Evolutionary conservation across 2,113 vertebrate species (phyloP).

Genomic region (Opisthocomus hoazin): DNA sequence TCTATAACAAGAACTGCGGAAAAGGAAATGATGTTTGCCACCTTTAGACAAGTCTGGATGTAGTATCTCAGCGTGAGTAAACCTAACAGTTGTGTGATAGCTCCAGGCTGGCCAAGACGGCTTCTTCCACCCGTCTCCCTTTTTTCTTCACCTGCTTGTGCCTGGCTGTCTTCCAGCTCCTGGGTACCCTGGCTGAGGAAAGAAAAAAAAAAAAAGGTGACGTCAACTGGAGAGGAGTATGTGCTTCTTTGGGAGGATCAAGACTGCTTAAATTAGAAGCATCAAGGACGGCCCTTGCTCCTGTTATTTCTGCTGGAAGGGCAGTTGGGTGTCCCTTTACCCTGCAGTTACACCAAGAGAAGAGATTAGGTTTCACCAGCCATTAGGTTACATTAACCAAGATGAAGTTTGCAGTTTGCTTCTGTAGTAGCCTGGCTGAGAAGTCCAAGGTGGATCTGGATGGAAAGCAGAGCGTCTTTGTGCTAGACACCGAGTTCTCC

Average conservation of each 20-base stretch:
- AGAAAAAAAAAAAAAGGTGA: neutral
- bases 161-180: neutral
- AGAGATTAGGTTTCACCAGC: accelerated
- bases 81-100: neutral
- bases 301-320: neutral
- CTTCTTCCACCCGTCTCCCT: neutral
- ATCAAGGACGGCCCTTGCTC: neutral
- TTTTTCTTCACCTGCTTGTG: neutral
- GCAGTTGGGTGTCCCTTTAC: accelerated
- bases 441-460: neutral
- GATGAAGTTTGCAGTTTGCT: neutral
- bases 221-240: neutral
- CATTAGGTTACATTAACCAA: accelerated
- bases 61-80: neutral
- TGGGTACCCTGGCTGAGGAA: neutral
- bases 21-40: neutral
- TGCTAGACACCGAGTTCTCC: neutral
- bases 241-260: neutral
- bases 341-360: accelerated
- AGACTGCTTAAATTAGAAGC: constrained; percentile 35
- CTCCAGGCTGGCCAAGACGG: neutral
- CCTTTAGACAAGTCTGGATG: neutral
- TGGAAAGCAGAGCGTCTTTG: neutral
- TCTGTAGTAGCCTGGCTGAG: neutral
- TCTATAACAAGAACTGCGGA: neutral